Evolutionary conservation across 2,888 invertebrate genomes (phyloP), one percentile per base, ranked within the genome.

Genomic region (Galeopsomyia nigrocyanea): DNA sequence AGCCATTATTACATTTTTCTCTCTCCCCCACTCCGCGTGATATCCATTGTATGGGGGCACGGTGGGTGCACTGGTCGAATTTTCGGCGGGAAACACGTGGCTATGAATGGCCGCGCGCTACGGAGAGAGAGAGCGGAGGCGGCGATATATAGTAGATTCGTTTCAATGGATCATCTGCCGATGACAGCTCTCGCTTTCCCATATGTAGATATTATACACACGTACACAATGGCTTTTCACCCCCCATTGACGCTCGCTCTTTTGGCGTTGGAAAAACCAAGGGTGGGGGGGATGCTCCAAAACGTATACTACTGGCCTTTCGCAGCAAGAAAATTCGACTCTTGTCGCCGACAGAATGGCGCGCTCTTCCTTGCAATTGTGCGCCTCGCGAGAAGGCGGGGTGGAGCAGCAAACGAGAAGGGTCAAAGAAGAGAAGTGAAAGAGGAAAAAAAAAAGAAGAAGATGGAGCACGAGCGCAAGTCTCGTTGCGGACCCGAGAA

Each of bases 161-260:
- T 81, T 81, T 79, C 79, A 79, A 81, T 81, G 81, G 79, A 80
- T 82, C 80, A 77, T 82, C 82, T 82, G 82, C 77, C 74, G 77
- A 74, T 79, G 82, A 82, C 82, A 82, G 80, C 70, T 73, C 62
- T 39, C 47, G 61, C 64, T 68, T 75, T 60, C 75, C 57, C 60
- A 46, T 51, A 56, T 46, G 55, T 61, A 26, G 57, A 64, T 39
- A 39, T 51, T 63, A 71, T 21, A 17, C 26, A 57, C 63, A 9
- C n/a, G 55, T 64, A 14, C 55, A 17, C n/a, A 63, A 16, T 14
- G 13, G 67, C 55, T 60, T 47, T 57, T n/a, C n/a, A n/a, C 51
- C 13, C 47, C 64, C 39, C 31, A 39, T 13, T 39, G 39, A 39
- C 39, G 13, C 7, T 39, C 39, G 39, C 39, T 39, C 39, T 39